Base-by-base conservation (phyloP, 64 coral and sea anemone genomes). In the Trachythela sp. region DNA sequence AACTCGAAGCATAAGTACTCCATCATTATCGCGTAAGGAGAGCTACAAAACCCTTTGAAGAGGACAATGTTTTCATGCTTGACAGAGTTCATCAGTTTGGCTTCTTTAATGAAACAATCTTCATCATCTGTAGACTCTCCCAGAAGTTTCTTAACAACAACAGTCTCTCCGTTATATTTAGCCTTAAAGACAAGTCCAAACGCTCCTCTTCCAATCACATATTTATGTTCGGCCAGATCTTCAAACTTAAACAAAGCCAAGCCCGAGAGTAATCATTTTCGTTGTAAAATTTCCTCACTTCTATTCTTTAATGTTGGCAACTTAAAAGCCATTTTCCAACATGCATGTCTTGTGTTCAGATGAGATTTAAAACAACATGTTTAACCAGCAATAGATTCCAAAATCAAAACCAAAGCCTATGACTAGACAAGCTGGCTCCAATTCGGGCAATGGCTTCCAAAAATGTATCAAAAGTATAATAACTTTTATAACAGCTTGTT, bases 351-450 rank as follows among this genome's bases (percentile, higher is more conserved):
- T 20, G 49, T 52, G 49, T 52, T 52, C 49, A 20, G 13, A 52
- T 52, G 49, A 52, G 22, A 52, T 52, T 52, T 52, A 52, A 52
- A 52, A 52, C 13, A 52, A 52, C 83, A 40, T 85, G 84, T 85
- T 85, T 85, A 85, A 85, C 43, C 14, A 85, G 84, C 84, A 43
- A 85, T 85, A 40, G 84, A 85, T 85, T 85, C 84, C 37, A 85
- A 85, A 85, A 39, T 85, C 84, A 34, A 85, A 85, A 85, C 84
- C 38, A 39, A 85, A 85, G 84, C 84, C 84, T 85, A 39, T 85
- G 43, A 85, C 43, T 39, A 85, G 84, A 85, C 84, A 85, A 85
- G 84, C 84, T n/a, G n/a, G n/a, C n/a, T n/a, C 84, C 84, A 85
- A 85, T 39, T 34, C 84, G 38, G 38, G 35, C 84, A 85, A 85